Base-by-base conservation (phyloP, 2,797 vertebrate species). In the Ciconia nigra region DNA sequence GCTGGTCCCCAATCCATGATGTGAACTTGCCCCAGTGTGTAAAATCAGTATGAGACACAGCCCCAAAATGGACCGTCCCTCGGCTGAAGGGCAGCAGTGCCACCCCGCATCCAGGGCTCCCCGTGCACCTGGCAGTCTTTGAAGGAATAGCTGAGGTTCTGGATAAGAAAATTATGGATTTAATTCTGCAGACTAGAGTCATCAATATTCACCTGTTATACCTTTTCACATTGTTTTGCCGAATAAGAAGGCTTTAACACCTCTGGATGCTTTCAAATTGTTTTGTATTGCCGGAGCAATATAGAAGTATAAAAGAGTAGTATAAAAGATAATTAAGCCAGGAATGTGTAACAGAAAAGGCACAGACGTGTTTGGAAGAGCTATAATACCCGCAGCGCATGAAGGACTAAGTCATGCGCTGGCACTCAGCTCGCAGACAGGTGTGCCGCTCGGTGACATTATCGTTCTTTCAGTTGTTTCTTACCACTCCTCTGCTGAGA, bases 361-460 rank as follows among this genome's bases (percentile, higher is more conserved):
- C 66, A 82, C 1, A 1, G 70, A 54, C 9, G 2, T 24, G 62
- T 80, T 42, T 92, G 90, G 78, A 80, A 85, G 61, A 88, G 79
- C 39, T 72, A 3, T 20, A 71, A 41, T 5, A 80, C 12, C 41
- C 84, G 41, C 9, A 25, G 44, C 0, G 0, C 33, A 33, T 2
- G 71, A 71, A 92, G 89, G 52, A 79, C 39, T 31, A 62, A 82
- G 83, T 44, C 83, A 77, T 15, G 67, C 0, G 1, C 89, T 91
- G 95, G 96, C 92, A 89, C 41, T 33, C 58, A 11, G 55, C 72
- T 66, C 0, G 0, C 83, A 97, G 92, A 83, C 87, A 93, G 96
- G 89, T 96, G 96, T 91, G 92, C 78, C 5, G 1, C 83, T 47
- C 9, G 4, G 47, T 80, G 95, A 83, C 81, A 87, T 35, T 57